phyloP scores from a whole-genome alignment of 1,140 invertebrate species.

The honey bee (Apis mellifera) region DNA sequence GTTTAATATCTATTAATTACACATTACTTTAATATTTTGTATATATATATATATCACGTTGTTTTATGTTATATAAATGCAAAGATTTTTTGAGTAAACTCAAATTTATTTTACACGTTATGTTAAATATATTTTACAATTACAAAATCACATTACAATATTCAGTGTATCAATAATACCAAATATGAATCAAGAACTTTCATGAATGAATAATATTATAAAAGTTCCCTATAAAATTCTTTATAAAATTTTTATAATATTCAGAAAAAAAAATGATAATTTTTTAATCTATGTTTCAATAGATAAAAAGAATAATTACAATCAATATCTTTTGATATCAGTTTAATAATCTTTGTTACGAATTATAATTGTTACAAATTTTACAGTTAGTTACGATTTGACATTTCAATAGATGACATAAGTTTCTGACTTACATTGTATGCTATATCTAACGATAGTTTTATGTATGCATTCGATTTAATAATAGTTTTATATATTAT shows the following conservation, averaged over 20 bases:
- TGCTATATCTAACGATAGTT: conserved; percentile 21
- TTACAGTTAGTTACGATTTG: conserved; percentile 25
- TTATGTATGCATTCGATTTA: conserved; percentile 14
- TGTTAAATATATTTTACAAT: not conserved
- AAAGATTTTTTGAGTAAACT: not conserved
- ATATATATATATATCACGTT: too few relatives aligned
- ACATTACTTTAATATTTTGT: not conserved
- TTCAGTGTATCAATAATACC: conserved; percentile 2
- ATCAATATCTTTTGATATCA: not conserved
- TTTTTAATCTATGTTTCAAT: not conserved
- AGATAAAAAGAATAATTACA: not conserved
- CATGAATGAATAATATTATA: not conserved
- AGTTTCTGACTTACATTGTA: conserved; percentile 21
- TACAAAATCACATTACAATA: not conserved
- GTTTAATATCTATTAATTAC: too few relatives aligned
- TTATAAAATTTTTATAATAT: not conserved
- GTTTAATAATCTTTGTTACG: conserved; percentile 37
- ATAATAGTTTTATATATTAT: conserved; percentile 37
- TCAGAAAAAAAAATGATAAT: not conserved
- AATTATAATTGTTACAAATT: not conserved
- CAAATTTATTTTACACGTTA: not conserved
- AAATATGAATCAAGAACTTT: not conserved
- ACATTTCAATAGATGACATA: conserved; percentile 59
- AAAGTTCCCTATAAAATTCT: too few relatives aligned
- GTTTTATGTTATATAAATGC: too few relatives aligned